These are phyloP conservation scores for Physeter macrocephalus DNA, from an alignment of 2,113 vertebrate species.

Conservation along the genomic window DNA sequence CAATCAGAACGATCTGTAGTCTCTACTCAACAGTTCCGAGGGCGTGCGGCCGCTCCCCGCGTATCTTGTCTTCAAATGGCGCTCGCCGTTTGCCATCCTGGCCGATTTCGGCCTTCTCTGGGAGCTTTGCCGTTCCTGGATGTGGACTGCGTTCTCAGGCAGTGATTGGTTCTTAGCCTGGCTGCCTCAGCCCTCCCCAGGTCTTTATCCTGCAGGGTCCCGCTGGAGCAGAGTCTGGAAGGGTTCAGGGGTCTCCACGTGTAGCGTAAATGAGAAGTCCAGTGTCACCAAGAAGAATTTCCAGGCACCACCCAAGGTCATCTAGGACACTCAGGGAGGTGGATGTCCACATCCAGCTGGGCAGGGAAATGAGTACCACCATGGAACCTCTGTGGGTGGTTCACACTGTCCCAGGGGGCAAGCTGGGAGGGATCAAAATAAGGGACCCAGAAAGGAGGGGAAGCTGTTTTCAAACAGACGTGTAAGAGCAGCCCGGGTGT, in stretches of 20 bases:
- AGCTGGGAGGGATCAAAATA: background rate
- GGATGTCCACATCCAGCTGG: fast-evolving
- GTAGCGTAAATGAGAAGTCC: background rate
- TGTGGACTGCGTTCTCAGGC: fast-evolving
- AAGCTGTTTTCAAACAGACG: fast-evolving
- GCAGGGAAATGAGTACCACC: fast-evolving
- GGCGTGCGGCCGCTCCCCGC: fast-evolving
- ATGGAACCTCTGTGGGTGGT: fast-evolving
- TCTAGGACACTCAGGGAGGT: background rate
- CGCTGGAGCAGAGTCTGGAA: fast-evolving
- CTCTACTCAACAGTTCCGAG: fast-evolving
- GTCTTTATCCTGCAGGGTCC: background rate
- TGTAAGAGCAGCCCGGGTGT: fast-evolving
- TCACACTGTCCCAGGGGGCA: background rate
- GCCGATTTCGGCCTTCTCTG: background rate
- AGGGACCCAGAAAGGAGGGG: background rate
- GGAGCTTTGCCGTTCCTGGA: fast-evolving
- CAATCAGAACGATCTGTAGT: background rate
- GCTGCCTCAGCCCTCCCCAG: fast-evolving
- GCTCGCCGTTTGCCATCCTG: fast-evolving
- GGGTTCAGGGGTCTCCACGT: background rate
- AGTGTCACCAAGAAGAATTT: background rate
- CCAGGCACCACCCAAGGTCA: background rate
- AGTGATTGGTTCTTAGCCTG: background rate
- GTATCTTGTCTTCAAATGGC: fast-evolving